phyloP scores from a whole-genome alignment of 2,888 invertebrate genomes.

The Cantharis flavilabris region DNA sequence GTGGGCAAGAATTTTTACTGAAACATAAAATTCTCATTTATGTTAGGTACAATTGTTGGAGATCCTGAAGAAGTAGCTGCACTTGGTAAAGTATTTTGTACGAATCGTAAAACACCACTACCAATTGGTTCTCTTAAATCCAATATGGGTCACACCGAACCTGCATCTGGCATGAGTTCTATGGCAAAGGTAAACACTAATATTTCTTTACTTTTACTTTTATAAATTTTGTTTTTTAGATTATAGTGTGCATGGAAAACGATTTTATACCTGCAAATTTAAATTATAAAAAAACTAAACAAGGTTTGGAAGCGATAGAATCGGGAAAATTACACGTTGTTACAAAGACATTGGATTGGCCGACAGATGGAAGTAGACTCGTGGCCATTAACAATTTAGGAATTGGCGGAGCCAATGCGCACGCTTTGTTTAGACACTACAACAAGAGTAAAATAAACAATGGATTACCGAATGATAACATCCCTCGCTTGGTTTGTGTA shows the following conservation, averaged over 20 bases:
- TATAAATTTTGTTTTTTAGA: slow-evolving; percentile 55
- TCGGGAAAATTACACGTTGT: slow-evolving; percentile 73
- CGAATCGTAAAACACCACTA: slow-evolving; percentile 74
- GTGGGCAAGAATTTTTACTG: neutral
- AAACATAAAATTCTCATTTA: neutral
- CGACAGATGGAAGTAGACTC: slow-evolving; percentile 52
- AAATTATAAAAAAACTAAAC: slow-evolving; percentile 61
- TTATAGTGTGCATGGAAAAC: slow-evolving; percentile 71
- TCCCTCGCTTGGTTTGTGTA: slow-evolving; percentile 73
- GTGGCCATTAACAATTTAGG: slow-evolving; percentile 89
- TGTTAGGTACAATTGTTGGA: slow-evolving; percentile 73
- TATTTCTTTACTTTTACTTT: neutral
- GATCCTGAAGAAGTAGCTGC: slow-evolving; percentile 91
- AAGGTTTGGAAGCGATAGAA: slow-evolving; percentile 64
- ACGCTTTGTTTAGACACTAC: slow-evolving; percentile 66
- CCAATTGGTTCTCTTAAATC: slow-evolving; percentile 91
- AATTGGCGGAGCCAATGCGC: slow-evolving; percentile 87
- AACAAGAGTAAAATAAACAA: slow-evolving; percentile 64
- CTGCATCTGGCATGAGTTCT: slow-evolving; percentile 81
- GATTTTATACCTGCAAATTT: slow-evolving; percentile 84
- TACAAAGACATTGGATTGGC: slow-evolving; percentile 69
- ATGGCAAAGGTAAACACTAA: slow-evolving; percentile 69
- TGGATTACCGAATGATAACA: slow-evolving; percentile 64
- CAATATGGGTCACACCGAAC: slow-evolving; percentile 92
- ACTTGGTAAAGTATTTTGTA: slow-evolving; percentile 79